Percentiles rank a stretch among this genome's conserved stretches.
Conservation (phyloP, 2,113 vertebrate genomes). For the Turnix velox region DNA sequence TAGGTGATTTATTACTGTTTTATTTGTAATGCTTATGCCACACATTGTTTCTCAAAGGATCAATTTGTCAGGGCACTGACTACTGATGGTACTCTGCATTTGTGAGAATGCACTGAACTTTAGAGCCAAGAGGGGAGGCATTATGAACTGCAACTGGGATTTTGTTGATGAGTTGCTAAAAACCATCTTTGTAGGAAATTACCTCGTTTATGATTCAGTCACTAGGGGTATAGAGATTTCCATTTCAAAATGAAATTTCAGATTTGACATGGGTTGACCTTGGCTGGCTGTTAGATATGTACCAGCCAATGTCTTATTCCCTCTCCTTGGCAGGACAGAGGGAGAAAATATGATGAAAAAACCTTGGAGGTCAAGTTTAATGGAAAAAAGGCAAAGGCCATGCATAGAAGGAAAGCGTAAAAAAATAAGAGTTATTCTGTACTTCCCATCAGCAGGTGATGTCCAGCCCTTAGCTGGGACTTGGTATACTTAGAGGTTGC, state of each 20-base stretch:
- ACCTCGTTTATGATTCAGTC: not conserved
- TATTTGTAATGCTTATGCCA: slow-evolving; percentile 22
- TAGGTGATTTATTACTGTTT: not conserved
- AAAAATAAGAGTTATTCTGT: not conserved
- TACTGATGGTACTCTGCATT: not conserved
- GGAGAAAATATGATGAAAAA: not conserved
- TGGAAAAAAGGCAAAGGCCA: not conserved
- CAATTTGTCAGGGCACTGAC: not conserved
- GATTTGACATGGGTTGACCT: not conserved
- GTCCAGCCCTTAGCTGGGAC: not conserved
- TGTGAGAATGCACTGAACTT: not conserved
- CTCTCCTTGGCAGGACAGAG: not conserved
- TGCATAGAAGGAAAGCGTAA: not conserved
- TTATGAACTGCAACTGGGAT: not conserved
- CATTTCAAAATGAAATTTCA: not conserved
- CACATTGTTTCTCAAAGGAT: not conserved
- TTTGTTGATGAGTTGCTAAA: not conserved
- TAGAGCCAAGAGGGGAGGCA: not conserved
- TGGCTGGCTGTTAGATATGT: not conserved
- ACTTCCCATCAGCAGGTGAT: not conserved
- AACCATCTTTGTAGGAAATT: not conserved
- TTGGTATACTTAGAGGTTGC: fast-evolving
- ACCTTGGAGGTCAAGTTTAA: not conserved
- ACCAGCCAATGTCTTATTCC: not conserved
- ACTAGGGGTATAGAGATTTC: not conserved